Base-by-base conservation (phyloP, 2,888 invertebrate genomes). In the Thymelicus sylvestris region DNA sequence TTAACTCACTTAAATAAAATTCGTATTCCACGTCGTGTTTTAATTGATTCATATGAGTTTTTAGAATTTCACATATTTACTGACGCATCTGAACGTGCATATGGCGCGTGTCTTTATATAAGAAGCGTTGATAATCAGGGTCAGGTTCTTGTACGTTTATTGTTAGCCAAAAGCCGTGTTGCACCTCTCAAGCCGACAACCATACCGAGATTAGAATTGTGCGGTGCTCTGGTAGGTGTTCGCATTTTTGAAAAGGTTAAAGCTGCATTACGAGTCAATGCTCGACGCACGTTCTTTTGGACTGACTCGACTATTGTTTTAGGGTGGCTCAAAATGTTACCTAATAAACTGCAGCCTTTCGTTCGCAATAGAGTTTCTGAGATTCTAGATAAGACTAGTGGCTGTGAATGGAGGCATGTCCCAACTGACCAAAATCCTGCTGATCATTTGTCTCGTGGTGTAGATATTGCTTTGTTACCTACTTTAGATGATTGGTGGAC, bases 11-110 rank as follows among this genome's bases (percentile, higher is more conserved):
- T 41, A 7, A 7, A 7, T 7, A 0, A 41, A 41, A 41, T 41
- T 7, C 6, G 7, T 6, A 7, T 41, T 41, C 39, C 39, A 7
- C 6, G 39, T 6, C 39, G 7, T 41, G 44, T 63, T 19, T 19
- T 19, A 19, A 19, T 19, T 19, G 7, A 24, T 63, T 24, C 47
- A 24, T 63, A 47, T 47, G 44, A 12, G 19, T 48, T 19, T 47
- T n/a, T 63, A 15, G n/a, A 48, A 12, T 63, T 63, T 0, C 74
- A 77, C 15, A 66, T 67, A 10, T 79, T 77, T 39, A 52, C 48
- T 0, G 77, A 76, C 41, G 76, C 76, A 4, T 66, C 66, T 10
- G 61, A 71, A 60, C 24, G n/a, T 6, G 71, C 71, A 13, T 71
- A 52, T 44, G 66, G 41, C 10, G 66, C 66, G 8, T 71, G 71